A percentile compares a stretch with the other conserved stretches of the same genome.
Conservation (phyloP, 2,888 invertebrate genomes). For the Dichetophora obliterata region DNA sequence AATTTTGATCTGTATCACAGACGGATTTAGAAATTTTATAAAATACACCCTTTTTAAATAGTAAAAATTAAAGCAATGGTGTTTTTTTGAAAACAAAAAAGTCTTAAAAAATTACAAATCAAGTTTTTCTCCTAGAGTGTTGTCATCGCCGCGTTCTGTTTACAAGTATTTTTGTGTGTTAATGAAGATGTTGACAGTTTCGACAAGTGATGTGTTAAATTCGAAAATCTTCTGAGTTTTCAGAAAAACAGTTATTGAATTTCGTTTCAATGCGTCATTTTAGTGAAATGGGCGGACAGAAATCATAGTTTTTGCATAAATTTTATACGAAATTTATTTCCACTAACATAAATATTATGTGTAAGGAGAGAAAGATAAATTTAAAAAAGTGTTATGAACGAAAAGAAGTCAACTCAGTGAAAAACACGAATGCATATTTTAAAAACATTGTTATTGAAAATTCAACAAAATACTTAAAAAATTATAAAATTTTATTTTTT, state of each 20-base stretch:
- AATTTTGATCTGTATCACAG: background rate
- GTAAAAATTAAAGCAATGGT: background rate
- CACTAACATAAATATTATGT: too few relatives aligned
- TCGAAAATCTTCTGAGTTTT: background rate
- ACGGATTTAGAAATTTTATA: background rate
- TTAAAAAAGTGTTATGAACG: too few relatives aligned
- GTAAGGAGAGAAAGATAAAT: background rate
- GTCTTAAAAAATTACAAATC: background rate
- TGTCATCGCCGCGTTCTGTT: background rate
- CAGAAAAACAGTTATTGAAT: background rate
- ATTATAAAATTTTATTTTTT: too few relatives aligned
- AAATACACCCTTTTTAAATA: too few relatives aligned
- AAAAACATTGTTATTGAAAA: too few relatives aligned
- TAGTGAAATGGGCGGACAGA: too few relatives aligned
- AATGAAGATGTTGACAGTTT: background rate
- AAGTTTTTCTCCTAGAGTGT: background rate
- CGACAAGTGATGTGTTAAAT: constrained; percentile 25
- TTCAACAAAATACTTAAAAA: too few relatives aligned
- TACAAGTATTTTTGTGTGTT: background rate
- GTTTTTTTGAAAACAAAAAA: background rate
- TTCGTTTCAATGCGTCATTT: too few relatives aligned
- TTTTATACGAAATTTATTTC: too few relatives aligned
- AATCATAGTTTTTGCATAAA: too few relatives aligned
- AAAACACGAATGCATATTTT: too few relatives aligned
- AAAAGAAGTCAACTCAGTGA: too few relatives aligned